Conservation (phyloP, 2,113 vertebrate species). For the Anoura caudifer region DNA sequence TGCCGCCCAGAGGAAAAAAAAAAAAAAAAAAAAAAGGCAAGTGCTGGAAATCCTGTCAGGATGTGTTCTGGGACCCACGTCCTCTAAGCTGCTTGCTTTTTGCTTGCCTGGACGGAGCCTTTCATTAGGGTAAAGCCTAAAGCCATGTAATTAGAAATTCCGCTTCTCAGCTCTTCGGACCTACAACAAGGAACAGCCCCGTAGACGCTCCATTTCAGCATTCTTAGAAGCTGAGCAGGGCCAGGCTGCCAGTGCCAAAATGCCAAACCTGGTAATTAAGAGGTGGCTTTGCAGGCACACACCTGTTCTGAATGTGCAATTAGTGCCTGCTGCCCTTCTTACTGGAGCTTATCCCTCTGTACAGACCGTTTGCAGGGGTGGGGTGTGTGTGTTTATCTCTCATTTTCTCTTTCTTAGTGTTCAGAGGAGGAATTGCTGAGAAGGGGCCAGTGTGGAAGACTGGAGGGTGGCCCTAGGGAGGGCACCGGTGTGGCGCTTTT, state of each 20-base stretch:
- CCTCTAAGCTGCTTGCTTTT: slow-evolving; percentile 40
- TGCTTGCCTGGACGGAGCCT: slow-evolving; percentile 66
- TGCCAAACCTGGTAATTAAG: slow-evolving; percentile 61
- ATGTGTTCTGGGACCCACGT: neutral
- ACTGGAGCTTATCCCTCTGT: neutral
- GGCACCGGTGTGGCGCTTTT: neutral
- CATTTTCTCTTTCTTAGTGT: neutral
- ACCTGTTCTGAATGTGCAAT: slow-evolving; percentile 71
- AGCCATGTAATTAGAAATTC: slow-evolving; percentile 79
- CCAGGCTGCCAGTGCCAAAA: neutral
- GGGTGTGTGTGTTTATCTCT: neutral
- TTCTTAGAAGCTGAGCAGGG: slow-evolving; percentile 60
- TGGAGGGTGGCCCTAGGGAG: neutral
- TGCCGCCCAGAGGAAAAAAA: neutral
- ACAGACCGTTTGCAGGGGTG: neutral
- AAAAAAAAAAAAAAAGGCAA: neutral
- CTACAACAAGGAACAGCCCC: slow-evolving; percentile 68
- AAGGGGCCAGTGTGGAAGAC: neutral
- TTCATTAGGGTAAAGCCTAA: slow-evolving; percentile 76
- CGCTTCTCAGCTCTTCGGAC: slow-evolving; percentile 66
- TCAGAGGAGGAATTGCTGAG: neutral
- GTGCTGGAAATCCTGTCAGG: neutral
- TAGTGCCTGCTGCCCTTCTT: slow-evolving; percentile 51
- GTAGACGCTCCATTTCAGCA: slow-evolving; percentile 39
- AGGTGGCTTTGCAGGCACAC: slow-evolving; percentile 66